phyloP scores from a whole-genome alignment of 2,797 vertebrate genomes.

The Euphonia xanthogaster region DNA sequence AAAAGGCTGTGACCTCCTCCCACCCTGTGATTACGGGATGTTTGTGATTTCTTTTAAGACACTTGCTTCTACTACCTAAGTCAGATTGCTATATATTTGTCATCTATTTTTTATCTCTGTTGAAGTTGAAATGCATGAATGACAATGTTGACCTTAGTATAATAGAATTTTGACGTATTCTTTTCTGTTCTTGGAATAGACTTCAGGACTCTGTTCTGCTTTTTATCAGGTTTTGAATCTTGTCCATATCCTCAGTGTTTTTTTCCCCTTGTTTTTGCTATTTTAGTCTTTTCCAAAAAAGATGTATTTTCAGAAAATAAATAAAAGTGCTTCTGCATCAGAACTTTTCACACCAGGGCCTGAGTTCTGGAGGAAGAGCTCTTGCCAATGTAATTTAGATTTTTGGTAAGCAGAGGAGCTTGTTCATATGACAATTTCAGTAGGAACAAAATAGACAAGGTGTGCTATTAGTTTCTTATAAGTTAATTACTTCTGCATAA shows the following conservation, averaged over 20 bases:
- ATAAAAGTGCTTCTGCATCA: neutral
- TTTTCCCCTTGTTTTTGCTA: neutral
- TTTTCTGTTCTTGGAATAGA: conserved; percentile 54
- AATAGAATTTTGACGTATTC: conserved; percentile 20
- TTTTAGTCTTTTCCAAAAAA: conserved; percentile 23
- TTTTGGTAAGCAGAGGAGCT: neutral
- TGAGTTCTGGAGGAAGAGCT: neutral
- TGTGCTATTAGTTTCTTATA: neutral
- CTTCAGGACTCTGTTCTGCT: conserved; percentile 24
- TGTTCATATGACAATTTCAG: neutral
- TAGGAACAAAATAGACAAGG: neutral
- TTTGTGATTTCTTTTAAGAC: neutral
- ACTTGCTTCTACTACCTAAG: neutral
- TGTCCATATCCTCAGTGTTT: conserved; percentile 1
- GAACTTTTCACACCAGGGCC: neutral
- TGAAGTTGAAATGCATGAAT: neutral
- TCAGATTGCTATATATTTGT: neutral
- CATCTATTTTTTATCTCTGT: neutral
- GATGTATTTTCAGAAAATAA: conserved; percentile 14
- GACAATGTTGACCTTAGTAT: conserved; percentile 28
- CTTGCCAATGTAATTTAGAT: neutral
- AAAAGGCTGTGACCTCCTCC: neutral
- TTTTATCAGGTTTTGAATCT: conserved; percentile 63
- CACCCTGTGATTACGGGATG: neutral
- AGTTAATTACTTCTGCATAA: neutral